Percentiles rank a stretch among this genome's conserved stretches.
Conservation (phyloP, 2,888 invertebrate genomes). For the Notocelia uddmanniana region DNA sequence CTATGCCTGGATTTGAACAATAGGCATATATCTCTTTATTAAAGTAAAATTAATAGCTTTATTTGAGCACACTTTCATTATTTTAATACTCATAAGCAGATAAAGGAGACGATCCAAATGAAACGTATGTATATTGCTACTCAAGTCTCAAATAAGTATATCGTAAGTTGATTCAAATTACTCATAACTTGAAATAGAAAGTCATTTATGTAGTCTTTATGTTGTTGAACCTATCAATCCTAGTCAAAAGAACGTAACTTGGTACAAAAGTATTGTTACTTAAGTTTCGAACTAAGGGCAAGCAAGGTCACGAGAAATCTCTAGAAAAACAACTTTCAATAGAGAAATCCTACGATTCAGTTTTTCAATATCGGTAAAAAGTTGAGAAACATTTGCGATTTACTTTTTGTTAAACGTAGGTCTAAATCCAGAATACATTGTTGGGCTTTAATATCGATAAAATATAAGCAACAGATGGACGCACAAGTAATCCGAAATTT, state of each 20-base stretch:
- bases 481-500: conserved; percentile 28
- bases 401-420: conserved; percentile 49
- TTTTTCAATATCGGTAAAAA: conserved; percentile 50
- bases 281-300: background rate
- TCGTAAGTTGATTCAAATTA: conserved; percentile 42
- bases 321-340: conserved; percentile 58
- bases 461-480: conserved; percentile 27
- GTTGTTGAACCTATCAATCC: conserved; percentile 35
- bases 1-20: too few species aligned
- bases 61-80: background rate
- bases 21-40: background rate
- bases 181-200: conserved; percentile 62
- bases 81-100: conserved; percentile 1
- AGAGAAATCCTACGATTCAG: conserved; percentile 53
- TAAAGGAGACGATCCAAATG: conserved; percentile 13
- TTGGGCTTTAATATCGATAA: background rate
- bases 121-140: conserved; percentile 30
- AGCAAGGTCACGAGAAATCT: conserved; percentile 56
- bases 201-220: conserved; percentile 57
- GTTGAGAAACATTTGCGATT: conserved; percentile 35
- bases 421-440: conserved; percentile 1
- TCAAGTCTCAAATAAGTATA: conserved; percentile 24
- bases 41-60: background rate
- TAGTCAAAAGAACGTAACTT: conserved; percentile 56
- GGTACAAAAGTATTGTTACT: background rate